Percentiles rank a stretch among this genome's conserved stretches.
phyloP scores from a whole-genome alignment of 2,113 vertebrate species.

The Oplegnathus fasciatus region DNA sequence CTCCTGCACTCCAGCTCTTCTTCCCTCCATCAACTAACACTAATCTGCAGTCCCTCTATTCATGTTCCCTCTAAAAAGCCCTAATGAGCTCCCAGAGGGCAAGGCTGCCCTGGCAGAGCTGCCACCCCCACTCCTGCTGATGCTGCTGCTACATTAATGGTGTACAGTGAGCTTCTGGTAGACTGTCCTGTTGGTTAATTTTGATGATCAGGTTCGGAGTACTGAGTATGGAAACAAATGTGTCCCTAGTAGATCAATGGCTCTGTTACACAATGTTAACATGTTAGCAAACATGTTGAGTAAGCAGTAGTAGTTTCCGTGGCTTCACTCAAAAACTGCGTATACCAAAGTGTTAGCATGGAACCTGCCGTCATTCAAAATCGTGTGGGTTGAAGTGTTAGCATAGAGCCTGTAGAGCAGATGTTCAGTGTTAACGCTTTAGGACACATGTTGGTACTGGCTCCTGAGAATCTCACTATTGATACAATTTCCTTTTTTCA shows the following conservation, averaged over 20 bases:
- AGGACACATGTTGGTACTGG: background rate
- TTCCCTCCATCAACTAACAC: conserved; percentile 41
- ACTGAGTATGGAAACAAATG: background rate
- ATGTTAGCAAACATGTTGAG: background rate
- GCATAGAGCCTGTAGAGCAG: background rate
- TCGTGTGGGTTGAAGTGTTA: background rate
- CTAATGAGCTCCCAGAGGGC: conserved; percentile 79
- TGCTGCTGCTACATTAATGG: conserved; percentile 28
- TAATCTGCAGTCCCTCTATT: conserved; percentile 62
- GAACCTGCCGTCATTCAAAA: background rate
- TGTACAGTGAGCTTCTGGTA: conserved; percentile 8
- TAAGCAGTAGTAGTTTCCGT: background rate
- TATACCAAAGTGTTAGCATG: background rate
- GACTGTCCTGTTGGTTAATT: background rate
- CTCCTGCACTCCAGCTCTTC: conserved; percentile 37
- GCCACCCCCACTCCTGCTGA: conserved; percentile 30
- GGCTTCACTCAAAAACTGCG: background rate
- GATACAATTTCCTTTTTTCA: background rate
- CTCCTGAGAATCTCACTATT: background rate
- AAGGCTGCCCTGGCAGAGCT: conserved; percentile 50
- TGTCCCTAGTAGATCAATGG: background rate
- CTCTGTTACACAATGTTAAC: background rate
- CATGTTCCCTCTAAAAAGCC: conserved; percentile 63
- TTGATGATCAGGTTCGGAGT: background rate
- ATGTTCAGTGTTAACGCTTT: background rate